A percentile compares a stretch with the other conserved stretches of the same genome.
Conservation (phyloP, 2,888 invertebrate species). For the Eupithecia pulchellata region DNA sequence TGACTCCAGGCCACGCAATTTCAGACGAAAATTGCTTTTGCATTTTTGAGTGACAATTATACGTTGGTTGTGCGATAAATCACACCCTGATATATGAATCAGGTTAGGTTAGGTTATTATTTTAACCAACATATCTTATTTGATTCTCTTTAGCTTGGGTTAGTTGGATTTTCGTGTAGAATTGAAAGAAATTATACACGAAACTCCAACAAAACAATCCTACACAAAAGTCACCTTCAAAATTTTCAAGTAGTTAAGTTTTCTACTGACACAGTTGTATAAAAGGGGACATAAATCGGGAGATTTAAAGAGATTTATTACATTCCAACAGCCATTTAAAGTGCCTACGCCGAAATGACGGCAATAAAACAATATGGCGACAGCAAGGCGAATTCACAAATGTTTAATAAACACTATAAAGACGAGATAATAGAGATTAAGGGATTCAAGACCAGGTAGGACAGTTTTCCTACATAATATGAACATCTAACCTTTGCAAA, state of each 20-base stretch:
- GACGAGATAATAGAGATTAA: background rate
- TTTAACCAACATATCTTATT: background rate
- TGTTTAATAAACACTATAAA: conserved; percentile 8
- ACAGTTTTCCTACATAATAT: background rate
- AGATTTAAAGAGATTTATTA: conserved; percentile 34
- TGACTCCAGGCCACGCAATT: conserved; percentile 9
- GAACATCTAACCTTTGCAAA: conserved; percentile 2
- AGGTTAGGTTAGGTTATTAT: background rate
- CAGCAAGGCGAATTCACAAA: conserved; percentile 19
- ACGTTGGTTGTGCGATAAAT: conserved; percentile 6
- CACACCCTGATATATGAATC: background rate
- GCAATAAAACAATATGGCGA: conserved; percentile 34
- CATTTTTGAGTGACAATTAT: conserved; percentile 57
- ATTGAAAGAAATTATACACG: background rate
- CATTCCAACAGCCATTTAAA: conserved; percentile 29
- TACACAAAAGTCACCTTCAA: background rate
- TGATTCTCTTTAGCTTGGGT: background rate
- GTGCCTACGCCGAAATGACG: conserved; percentile 25
- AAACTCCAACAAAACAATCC: background rate
- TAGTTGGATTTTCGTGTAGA: too few relatives aligned
- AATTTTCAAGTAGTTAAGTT: conserved; percentile 5
- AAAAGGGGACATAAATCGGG: conserved; percentile 17
- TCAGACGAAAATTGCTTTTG: conserved; percentile 50
- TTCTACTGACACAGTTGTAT: conserved; percentile 19
- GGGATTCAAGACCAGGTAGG: background rate